These are phyloP conservation scores for Marcusenius ussheri DNA, from an alignment of 2,113 vertebrate genomes.

Conservation along the genomic window DNA sequence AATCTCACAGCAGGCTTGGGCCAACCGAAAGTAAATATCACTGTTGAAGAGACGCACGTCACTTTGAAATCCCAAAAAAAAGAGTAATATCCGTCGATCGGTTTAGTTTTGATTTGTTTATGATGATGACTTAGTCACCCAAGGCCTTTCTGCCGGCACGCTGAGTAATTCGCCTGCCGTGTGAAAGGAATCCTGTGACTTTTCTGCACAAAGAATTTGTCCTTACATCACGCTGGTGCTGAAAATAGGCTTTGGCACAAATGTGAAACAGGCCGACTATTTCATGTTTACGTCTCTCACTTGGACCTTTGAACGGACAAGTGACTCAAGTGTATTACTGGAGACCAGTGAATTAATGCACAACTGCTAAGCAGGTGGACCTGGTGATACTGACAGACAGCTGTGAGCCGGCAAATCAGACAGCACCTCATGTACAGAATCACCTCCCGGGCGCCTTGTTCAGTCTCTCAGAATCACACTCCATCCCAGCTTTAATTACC, in stretches of 20 bases:
- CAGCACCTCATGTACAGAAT: background rate
- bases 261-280: constrained; percentile 19
- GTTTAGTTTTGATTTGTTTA: background rate
- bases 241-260: constrained; percentile 2
- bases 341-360: constrained; percentile 51
- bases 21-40: background rate
- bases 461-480: background rate
- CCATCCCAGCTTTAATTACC: background rate
- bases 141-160: background rate
- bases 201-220: background rate
- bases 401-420: background rate
- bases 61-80: background rate
- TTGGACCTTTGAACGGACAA: constrained; percentile 15
- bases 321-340: constrained; percentile 26
- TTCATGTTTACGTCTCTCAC: constrained; percentile 32
- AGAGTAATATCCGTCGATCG: background rate
- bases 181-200: background rate
- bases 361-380: constrained; percentile 52
- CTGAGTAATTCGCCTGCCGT: background rate
- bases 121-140: background rate
- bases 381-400: constrained; percentile 16
- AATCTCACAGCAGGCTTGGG: background rate
- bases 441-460: background rate
- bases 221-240: background rate
- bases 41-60: background rate